Conservation (phyloP, 2,113 vertebrate genomes). For the Dunckerocampus dactyliophorus region DNA sequence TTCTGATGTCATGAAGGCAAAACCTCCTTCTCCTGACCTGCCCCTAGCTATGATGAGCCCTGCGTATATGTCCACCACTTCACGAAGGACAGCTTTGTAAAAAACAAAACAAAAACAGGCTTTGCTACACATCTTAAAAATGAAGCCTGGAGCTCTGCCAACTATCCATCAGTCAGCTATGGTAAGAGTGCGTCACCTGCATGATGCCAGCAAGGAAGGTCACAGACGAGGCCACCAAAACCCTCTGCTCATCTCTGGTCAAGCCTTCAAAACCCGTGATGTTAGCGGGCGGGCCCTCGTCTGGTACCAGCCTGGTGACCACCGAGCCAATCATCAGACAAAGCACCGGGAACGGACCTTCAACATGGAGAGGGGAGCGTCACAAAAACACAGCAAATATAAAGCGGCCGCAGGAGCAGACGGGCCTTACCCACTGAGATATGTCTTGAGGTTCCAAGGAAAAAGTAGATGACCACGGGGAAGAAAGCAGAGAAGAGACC, state of each 20-base stretch:
- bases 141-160: not conserved
- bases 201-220: constrained; percentile 83
- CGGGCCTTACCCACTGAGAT: constrained; percentile 87
- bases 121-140: not conserved
- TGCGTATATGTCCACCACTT: no score
- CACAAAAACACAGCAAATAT: not conserved
- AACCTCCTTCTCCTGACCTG: no score
- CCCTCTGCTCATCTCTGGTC: constrained; percentile 63
- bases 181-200: constrained; percentile 75
- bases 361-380: no score
- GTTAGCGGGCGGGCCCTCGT: constrained; percentile 31
- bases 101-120: not conserved
- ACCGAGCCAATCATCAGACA: constrained; percentile 87
- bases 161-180: not conserved
- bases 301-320: constrained; percentile 74
- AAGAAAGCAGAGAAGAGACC: constrained; percentile 93
- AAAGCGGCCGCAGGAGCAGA: not conserved
- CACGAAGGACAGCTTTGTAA: not conserved
- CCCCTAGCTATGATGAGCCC: no score
- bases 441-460: constrained; percentile 91
- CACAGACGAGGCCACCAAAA: constrained; percentile 82
- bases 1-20: not conserved
- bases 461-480: constrained; percentile 84
- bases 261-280: constrained; percentile 63
- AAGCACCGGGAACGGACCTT: constrained; percentile 86